Conservation (phyloP, 2,113 vertebrate genomes). For the Campylomormyrus numenius region DNA sequence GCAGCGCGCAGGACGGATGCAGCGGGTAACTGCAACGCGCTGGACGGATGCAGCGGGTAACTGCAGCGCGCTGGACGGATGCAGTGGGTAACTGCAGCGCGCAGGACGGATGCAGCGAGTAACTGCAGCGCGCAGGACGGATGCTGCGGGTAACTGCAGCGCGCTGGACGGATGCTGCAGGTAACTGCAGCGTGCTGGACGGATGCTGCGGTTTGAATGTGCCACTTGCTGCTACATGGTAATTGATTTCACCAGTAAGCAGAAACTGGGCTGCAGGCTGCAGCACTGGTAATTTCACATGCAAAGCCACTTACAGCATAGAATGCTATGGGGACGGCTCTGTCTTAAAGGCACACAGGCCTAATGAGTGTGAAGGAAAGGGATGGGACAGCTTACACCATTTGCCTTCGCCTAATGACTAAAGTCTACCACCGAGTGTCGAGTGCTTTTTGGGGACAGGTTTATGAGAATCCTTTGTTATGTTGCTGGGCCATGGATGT, state of each 20-base stretch:
- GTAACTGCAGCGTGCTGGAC: no score
- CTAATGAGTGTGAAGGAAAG: not conserved
- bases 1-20: no score
- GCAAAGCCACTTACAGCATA: not conserved
- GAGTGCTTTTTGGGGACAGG: not conserved
- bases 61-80: no score
- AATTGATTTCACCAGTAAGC: not conserved
- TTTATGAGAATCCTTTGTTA: not conserved
- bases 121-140: no score
- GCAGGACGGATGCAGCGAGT: no score
- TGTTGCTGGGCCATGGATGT: not conserved
- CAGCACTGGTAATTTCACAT: not conserved
- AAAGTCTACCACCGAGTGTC: not conserved
- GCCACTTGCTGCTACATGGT: not conserved
- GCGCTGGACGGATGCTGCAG: no score
- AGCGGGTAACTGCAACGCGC: accelerated
- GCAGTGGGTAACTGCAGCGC: not conserved
- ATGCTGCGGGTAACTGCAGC: not conserved
- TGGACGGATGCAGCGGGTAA: no score
- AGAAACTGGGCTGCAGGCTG: not conserved
- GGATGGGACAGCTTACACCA: not conserved
- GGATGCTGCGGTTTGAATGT: not conserved
- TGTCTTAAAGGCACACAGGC: not conserved
- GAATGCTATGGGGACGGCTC: not conserved
- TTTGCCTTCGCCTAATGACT: not conserved